Conservation (phyloP, 1,140 invertebrate species). For the Pseudomyrmex gracilis region DNA sequence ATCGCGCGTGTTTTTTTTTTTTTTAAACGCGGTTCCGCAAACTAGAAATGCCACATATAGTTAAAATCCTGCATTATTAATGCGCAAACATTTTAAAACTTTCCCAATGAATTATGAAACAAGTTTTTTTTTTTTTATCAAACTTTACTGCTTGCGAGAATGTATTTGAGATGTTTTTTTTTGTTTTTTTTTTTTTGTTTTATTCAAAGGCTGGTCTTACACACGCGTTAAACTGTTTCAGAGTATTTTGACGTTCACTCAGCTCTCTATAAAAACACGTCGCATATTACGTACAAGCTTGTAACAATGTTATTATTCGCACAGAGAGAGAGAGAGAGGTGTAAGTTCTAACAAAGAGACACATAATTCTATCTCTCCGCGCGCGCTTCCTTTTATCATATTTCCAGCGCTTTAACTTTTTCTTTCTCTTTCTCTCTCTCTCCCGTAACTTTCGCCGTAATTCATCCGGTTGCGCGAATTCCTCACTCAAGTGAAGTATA, state of each 20-base stretch:
- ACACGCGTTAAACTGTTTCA: not conserved
- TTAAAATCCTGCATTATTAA: not conserved
- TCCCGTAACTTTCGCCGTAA: conserved; percentile 14
- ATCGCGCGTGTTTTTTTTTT: not conserved
- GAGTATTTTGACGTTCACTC: not conserved
- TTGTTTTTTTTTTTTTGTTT: no score
- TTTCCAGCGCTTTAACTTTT: conserved; percentile 19
- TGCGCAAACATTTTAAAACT: not conserved
- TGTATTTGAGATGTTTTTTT: not conserved
- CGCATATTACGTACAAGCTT: not conserved
- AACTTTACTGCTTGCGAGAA: not conserved
- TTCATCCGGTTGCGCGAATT: conserved; percentile 20
- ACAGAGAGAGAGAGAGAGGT: conserved; percentile 5
- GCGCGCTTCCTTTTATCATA: conserved; percentile 11
- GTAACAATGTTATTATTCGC: conserved; percentile 6
- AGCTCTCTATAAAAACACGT: not conserved
- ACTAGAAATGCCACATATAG: not conserved
- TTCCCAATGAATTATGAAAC: not conserved
- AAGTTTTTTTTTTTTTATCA: not conserved
- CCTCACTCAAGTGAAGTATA: not conserved
- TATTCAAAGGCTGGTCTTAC: not conserved
- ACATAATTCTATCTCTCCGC: not conserved
- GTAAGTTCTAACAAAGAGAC: conserved; percentile 26
- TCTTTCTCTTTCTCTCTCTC: not conserved
- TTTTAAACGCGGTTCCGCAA: not conserved